Evolutionary conservation across 2,797 vertebrate species (phyloP), one percentile per base, ranked within the genome.

Genomic region (Centropyge bicolor): DNA sequence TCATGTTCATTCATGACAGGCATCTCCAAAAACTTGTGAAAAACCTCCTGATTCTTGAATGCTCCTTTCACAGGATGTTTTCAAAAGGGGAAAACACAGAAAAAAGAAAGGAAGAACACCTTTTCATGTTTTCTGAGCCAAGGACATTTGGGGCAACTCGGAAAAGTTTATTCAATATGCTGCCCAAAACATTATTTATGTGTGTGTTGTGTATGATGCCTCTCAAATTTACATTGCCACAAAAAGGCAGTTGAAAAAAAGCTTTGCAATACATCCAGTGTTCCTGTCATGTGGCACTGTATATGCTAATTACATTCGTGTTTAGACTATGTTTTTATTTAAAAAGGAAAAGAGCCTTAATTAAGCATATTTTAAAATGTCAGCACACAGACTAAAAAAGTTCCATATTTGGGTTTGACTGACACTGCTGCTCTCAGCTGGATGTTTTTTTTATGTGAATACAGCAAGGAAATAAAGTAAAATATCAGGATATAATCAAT

Each of bases 1-100:
- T 91, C 91, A 81, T 91, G 90, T 90, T 91, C 92, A 90, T 92
- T 93, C 91, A 91, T 94, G 93, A 94, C 94, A 92, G 90, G 75
- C 90, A 82, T 89, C 88, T 91, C 86, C 89, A 57, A 85, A 89
- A 92, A 91, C 86, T 93, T 83, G 81, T 80, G 80, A 91, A 90
- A 93, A 91, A 89, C 82, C 86, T 82, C 84, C 81, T 88, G 93
- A 83, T 90, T 91, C 87, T 85, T 91, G 82, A 93, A 92, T 86
- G 85, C 77, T 89, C 86, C 81, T 87, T 92, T 92, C 81, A 84
- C 78, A 56, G 80, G 76, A 81, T 41, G 52, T 72, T 78, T 91
- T 91, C 81, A 88, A 89, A 88, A 63, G 35, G 62, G 43, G 17
- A 17, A 74, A 78, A 46, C 61, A 57, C 43, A 62, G 69, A 57